Evolutionary conservation across 2,113 vertebrate species (phyloP).

Genomic region (Motacilla alba): DNA sequence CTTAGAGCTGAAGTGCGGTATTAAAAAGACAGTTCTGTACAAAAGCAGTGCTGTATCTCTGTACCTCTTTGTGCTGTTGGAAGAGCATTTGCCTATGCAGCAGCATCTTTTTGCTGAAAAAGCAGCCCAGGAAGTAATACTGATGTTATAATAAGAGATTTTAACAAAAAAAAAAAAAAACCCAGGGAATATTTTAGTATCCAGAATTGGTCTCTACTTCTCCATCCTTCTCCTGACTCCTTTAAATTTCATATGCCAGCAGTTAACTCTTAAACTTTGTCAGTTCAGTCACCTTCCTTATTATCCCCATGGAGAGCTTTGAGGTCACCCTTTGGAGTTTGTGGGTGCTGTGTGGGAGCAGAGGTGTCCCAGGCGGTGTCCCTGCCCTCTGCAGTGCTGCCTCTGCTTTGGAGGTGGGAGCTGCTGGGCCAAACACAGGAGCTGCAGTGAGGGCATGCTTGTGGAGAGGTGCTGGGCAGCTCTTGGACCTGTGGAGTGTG

Average conservation of each 20-base stretch:
- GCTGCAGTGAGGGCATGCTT: accelerated
- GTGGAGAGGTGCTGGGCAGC: neutral
- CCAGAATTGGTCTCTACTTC: neutral
- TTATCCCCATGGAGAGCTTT: neutral
- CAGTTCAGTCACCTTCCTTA: neutral
- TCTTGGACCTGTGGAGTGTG: neutral
- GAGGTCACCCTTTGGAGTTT: neutral
- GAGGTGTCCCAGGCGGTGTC: neutral
- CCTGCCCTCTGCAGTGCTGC: neutral
- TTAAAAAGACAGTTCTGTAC: slow-evolving; percentile 24
- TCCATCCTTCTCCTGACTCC: neutral
- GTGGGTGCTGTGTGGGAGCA: accelerated
- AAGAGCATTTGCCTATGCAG: neutral
- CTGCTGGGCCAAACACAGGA: neutral
- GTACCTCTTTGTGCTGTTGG: neutral
- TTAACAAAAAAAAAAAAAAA: neutral
- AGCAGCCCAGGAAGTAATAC: neutral
- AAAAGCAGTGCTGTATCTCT: neutral
- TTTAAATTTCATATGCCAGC: neutral
- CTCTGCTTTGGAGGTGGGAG: neutral
- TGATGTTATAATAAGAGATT: neutral
- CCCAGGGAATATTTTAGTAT: neutral
- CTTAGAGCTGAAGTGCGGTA: neutral
- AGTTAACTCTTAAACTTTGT: neutral
- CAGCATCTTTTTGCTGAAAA: neutral